Percentiles rank a stretch among this genome's conserved stretches.
Conservation (phyloP, 2,113 vertebrate genomes). For the Lonchura striata region DNA sequence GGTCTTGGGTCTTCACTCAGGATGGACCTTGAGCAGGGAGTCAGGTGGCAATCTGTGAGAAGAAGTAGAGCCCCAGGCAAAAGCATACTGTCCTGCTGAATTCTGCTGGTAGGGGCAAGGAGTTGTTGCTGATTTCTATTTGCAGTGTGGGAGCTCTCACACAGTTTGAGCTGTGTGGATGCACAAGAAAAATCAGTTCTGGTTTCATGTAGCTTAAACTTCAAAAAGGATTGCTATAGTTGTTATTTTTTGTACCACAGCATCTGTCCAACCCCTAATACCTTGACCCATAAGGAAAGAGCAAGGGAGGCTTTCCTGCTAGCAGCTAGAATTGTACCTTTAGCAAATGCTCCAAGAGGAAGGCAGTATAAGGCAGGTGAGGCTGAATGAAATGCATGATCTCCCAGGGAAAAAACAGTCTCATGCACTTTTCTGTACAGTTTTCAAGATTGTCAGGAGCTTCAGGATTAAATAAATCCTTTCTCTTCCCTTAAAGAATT, state of each 20-base stretch:
- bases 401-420: background rate
- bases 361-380: background rate
- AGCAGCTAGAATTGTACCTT: background rate
- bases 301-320: background rate
- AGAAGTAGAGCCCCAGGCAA: background rate
- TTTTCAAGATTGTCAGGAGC: background rate
- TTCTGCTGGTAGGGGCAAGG: background rate
- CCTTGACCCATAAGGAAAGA: background rate
- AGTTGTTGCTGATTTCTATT: background rate
- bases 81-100: background rate
- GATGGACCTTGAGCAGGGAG: background rate
- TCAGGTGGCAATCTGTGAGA: background rate
- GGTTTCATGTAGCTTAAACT: background rate
- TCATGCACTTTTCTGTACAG: background rate
- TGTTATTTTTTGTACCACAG: background rate
- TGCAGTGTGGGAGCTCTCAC: background rate
- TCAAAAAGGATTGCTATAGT: background rate
- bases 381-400: constrained; percentile 1
- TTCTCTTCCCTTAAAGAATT: background rate
- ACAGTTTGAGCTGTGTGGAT: background rate
- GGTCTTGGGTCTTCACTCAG: background rate
- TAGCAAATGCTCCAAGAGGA: background rate
- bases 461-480: background rate
- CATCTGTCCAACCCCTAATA: background rate
- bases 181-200: background rate